These are phyloP conservation scores for Ranitomeya variabilis DNA, from an alignment of 2,113 vertebrate species.

Conservation along the genomic window DNA sequence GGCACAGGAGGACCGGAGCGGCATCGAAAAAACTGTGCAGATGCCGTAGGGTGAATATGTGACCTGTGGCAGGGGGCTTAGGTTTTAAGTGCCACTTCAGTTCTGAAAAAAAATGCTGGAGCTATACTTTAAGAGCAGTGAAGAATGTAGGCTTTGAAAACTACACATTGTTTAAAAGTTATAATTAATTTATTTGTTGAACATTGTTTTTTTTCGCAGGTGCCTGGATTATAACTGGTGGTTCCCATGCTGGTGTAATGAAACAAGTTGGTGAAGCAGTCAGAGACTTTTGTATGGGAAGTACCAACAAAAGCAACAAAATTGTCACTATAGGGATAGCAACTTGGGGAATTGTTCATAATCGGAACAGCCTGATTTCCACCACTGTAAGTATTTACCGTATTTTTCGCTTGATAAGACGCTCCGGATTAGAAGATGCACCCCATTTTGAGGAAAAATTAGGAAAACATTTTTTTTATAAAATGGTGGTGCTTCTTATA, in stretches of 20 bases:
- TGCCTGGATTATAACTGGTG: conserved; percentile 95
- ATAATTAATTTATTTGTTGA: neutral
- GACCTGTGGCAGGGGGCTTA: no score
- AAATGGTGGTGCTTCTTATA: no score
- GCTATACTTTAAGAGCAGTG: neutral
- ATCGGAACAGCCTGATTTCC: conserved; percentile 74
- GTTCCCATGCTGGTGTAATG: conserved; percentile 92
- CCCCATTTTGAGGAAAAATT: no score
- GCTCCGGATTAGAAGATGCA: no score
- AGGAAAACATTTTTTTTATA: no score
- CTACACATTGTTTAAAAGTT: neutral
- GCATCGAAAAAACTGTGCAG: no score
- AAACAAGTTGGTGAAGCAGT: conserved; percentile 94
- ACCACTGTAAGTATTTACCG: conserved; percentile 66
- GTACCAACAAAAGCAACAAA: conserved; percentile 70
- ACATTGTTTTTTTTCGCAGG: conserved; percentile 69
- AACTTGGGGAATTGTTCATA: conserved; percentile 91
- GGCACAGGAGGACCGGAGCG: no score
- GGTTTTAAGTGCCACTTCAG: no score
- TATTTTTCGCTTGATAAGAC: no score
- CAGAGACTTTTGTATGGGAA: conserved; percentile 80
- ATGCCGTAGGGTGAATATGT: no score
- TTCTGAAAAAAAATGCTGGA: no score
- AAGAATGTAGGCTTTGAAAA: neutral
- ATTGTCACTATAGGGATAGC: conserved; percentile 91